Percentiles rank a stretch among this genome's conserved stretches.
phyloP scores from a whole-genome alignment of 2,797 vertebrate species.

The Carcharodon carcharias region DNA sequence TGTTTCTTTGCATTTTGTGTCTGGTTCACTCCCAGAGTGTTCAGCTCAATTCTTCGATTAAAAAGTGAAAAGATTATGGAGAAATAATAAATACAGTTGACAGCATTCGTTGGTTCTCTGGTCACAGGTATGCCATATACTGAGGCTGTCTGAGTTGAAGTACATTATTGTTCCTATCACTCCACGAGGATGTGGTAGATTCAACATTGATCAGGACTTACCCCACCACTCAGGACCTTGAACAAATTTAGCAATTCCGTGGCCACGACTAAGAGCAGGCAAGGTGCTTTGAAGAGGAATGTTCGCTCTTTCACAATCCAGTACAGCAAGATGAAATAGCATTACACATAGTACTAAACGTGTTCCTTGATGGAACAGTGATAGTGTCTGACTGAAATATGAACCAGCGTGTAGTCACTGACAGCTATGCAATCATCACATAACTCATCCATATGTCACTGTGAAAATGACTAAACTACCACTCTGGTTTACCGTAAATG shows the following conservation, averaged over 20 bases:
- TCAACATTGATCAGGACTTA: not conserved
- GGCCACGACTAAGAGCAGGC: not conserved
- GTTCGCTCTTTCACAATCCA: not conserved
- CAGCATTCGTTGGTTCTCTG: not conserved
- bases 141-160: not conserved
- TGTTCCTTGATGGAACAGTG: slow-evolving; percentile 2
- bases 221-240: not conserved
- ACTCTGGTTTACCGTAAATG: not conserved
- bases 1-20: not conserved
- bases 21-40: too few species aligned
- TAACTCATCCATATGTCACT: slow-evolving; percentile 19
- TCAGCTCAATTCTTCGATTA: not conserved
- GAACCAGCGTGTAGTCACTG: slow-evolving; percentile 19
- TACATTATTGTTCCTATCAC: not conserved
- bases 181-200: not conserved
- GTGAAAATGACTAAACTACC: slow-evolving; percentile 26
- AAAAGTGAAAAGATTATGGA: not conserved
- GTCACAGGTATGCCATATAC: not conserved
- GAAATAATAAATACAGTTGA: not conserved
- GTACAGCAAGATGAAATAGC: not conserved
- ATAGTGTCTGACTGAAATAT: not conserved
- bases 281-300: not conserved
- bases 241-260: not conserved
- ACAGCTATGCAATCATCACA: slow-evolving; percentile 10
- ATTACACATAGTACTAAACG: not conserved